Evolutionary conservation across 2,113 vertebrate genomes (phyloP).

Genomic region (Nymphicus hollandicus): DNA sequence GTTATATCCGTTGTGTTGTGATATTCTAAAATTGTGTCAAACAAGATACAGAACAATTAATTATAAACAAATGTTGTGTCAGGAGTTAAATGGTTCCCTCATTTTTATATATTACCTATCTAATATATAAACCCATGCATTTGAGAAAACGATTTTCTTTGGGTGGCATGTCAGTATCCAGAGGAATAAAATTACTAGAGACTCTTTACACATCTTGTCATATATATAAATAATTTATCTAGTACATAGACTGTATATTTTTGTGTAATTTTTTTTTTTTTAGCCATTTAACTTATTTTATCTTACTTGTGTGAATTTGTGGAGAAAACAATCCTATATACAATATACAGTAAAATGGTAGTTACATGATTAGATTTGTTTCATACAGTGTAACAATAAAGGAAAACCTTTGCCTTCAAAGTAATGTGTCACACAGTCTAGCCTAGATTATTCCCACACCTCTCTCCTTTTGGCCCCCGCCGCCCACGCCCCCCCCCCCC

Average conservation of each 20-base stretch:
- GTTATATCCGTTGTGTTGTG: background rate
- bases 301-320: slow-evolving; percentile 63
- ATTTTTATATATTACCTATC: background rate
- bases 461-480: no score
- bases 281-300: slow-evolving; percentile 65
- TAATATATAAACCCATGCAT: background rate
- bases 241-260: slow-evolving; percentile 65
- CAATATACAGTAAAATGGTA: slow-evolving; percentile 54
- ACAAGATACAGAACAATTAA: background rate
- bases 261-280: slow-evolving; percentile 49
- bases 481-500: no score
- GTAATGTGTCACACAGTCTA: slow-evolving; percentile 43
- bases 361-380: slow-evolving; percentile 66
- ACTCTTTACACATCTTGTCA: slow-evolving; percentile 44
- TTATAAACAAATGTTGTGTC: background rate
- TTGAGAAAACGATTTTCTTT: background rate
- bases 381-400: slow-evolving; percentile 62
- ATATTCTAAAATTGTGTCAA: background rate
- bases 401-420: slow-evolving; percentile 69
- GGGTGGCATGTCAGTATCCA: slow-evolving; percentile 58
- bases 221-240: slow-evolving; percentile 64
- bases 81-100: background rate
- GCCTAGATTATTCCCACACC: background rate
- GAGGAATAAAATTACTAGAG: slow-evolving; percentile 18
- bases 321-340: slow-evolving; percentile 60